phyloP scores from a whole-genome alignment of 2,888 invertebrate species.

The Lepidocyrtoides sp. region DNA sequence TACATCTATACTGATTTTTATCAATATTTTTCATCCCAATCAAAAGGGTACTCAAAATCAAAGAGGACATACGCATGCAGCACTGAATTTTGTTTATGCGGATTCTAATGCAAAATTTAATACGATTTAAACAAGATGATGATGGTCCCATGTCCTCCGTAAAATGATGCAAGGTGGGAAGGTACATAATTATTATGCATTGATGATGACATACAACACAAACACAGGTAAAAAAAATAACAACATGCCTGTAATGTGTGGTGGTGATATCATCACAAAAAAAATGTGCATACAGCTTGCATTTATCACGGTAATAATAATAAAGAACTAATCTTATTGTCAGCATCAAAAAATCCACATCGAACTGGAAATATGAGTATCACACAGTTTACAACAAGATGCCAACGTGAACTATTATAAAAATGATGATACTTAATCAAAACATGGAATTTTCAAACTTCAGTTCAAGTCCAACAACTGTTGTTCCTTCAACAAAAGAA shows the following conservation, averaged over 20 bases:
- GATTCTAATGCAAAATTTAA: neutral
- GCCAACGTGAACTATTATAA: neutral
- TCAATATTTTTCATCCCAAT: too few species aligned
- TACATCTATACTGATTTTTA: too few species aligned
- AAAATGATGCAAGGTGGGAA: neutral
- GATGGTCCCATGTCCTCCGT: neutral
- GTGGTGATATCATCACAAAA: slow-evolving; percentile 12
- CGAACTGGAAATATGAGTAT: neutral
- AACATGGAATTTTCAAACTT: neutral
- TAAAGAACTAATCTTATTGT: neutral
- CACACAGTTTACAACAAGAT: neutral
- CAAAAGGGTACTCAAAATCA: too few species aligned
- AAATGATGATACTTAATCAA: neutral
- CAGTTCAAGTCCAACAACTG: neutral
- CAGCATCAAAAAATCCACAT: neutral
- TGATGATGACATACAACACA: neutral
- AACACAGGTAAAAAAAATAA: too few species aligned
- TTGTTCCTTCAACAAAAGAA: slow-evolving; percentile 42
- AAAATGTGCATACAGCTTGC: neutral
- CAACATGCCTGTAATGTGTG: slow-evolving; percentile 24
- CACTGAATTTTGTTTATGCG: too few species aligned
- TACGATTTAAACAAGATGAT: neutral
- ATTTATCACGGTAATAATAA: neutral
- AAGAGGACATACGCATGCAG: too few species aligned
- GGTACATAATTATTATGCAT: neutral